Base-by-base conservation (phyloP, 2,113 vertebrate species). In the Monarcha castaneiventris region DNA sequence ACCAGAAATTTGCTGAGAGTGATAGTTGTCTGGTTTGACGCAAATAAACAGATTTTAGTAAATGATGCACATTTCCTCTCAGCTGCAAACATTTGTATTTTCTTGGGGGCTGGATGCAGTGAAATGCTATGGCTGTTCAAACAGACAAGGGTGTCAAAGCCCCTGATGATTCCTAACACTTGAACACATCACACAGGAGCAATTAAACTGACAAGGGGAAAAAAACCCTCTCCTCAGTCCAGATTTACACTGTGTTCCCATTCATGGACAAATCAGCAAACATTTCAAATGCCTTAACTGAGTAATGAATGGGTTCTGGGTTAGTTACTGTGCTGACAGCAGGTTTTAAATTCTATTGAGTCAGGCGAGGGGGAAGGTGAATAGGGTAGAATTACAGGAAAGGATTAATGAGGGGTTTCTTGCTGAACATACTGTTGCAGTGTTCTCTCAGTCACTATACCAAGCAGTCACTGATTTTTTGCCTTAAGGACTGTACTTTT, bases 291-390 rank as follows among this genome's bases (percentile, higher is more conserved):
- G 95, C 96, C 97, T 96, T 93, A 97, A 97, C 96, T 97, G 95
- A 88, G 95, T 97, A 98, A 98, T 98, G 97, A 98, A 97, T 94
- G 96, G 96, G 84, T 98, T 97, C 97, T 98, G 97, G 97, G 96
- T 59, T 89, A 96, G 97, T 97, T 97, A 89, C 96, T 96, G 80
- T 93, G 97, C 97, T 97, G 97, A 97, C 97, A 97, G 97, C 94
- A 97, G 97, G 96, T 98, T 98, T 98, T 97, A 97, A 98, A 98
- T 98, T 98, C 96, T 98, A 97, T 97, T 97, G 97, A 98, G 96
- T 95, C 93, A 96, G 96, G 96, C 95, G 54, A 95, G 95, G 86
- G 94, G 95, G 96, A 97, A 97, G 97, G 97, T 97, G 97, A 98
- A 96, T 96, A 96, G 97, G 96, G 94, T 97, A 97, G 98, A 98